Conservation (phyloP, 1,140 invertebrate species). For the Zaprionus inermis region DNA sequence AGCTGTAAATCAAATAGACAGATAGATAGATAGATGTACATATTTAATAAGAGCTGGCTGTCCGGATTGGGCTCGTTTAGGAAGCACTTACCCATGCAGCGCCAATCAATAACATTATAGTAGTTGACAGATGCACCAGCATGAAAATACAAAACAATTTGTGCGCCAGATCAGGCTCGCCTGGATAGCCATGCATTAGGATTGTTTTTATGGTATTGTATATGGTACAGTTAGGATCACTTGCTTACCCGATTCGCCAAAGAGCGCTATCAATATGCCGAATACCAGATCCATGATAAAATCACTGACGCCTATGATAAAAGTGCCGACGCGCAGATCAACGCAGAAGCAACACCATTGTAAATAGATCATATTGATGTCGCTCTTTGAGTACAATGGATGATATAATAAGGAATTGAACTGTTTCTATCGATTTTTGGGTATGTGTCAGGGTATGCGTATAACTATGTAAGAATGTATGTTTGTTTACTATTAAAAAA, state of each 20-base stretch:
- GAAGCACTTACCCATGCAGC: slow-evolving; percentile 34
- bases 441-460: not conserved
- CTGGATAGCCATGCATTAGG: slow-evolving; percentile 7
- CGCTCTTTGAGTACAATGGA: not conserved
- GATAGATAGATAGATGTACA: no score
- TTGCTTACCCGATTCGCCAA: slow-evolving; percentile 55
- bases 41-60: not conserved
- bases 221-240: not conserved
- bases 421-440: slow-evolving; percentile 18
- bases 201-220: not conserved
- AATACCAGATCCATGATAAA: slow-evolving; percentile 38
- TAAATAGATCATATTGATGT: slow-evolving; percentile 63
- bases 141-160: slow-evolving; percentile 48
- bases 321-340: slow-evolving; percentile 56
- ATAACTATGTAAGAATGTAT: not conserved
- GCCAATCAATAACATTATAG: slow-evolving; percentile 32
- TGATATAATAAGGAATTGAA: not conserved
- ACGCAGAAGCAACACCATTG: slow-evolving; percentile 57
- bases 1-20: slow-evolving; percentile 41
- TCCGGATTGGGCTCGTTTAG: no score
- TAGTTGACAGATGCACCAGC: slow-evolving; percentile 41
- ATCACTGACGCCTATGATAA: slow-evolving; percentile 23
- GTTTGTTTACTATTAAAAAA: slow-evolving; percentile 15
- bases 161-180: slow-evolving; percentile 53
- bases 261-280: slow-evolving; percentile 29